Percentiles rank a stretch among this genome's conserved stretches.
phyloP scores from a whole-genome alignment of 2,888 invertebrate species.

The Agrochola macilenta region DNA sequence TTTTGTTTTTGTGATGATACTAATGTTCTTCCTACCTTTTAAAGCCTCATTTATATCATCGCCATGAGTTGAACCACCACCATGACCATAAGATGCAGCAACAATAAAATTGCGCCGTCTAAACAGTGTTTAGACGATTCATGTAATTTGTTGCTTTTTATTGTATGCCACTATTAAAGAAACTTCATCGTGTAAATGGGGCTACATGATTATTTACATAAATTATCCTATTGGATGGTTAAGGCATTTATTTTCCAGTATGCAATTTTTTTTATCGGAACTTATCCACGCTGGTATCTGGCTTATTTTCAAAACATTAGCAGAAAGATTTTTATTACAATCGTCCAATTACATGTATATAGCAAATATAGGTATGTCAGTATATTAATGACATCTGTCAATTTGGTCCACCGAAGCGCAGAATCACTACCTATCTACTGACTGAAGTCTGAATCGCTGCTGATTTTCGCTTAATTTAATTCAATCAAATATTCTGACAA shows the following conservation, averaged over 20 bases:
- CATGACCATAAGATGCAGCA: not conserved
- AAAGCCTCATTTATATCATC: not conserved
- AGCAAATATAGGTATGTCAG: not conserved
- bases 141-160: not conserved
- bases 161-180: not conserved
- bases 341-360: not conserved
- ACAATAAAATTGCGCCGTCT: not conserved
- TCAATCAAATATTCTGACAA: not conserved
- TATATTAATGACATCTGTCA: not conserved
- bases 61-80: too few species aligned
- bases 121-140: too few species aligned
- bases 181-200: not conserved
- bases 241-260: not conserved
- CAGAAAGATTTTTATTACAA: not conserved
- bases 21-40: not conserved
- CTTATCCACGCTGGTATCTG: too few species aligned
- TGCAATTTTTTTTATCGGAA: not conserved
- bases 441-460: too few species aligned
- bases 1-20: constrained; percentile 19
- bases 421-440: not conserved
- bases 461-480: not conserved
- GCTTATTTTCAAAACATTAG: not conserved
- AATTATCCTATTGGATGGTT: not conserved
- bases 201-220: too few species aligned
- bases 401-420: not conserved